A percentile compares a stretch with the other conserved stretches of the same genome.
Conservation (phyloP, 2,888 invertebrate genomes). For the Troglohyphantes excavatus region DNA sequence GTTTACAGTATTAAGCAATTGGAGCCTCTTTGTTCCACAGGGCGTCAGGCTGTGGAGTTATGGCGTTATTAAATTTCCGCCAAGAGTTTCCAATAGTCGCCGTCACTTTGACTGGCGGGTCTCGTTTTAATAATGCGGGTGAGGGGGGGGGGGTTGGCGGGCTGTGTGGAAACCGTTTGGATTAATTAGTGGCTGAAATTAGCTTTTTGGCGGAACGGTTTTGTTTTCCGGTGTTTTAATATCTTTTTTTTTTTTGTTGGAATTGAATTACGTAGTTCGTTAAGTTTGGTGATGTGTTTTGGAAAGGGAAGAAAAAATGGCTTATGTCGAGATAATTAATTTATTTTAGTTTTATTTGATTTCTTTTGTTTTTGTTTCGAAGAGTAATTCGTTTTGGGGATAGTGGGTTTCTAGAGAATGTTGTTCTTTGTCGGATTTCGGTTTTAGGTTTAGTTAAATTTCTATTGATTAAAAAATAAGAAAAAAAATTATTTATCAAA, state of each 20-base stretch:
- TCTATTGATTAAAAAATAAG: no score
- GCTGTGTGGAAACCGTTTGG: slow-evolving; percentile 21
- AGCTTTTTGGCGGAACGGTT: neutral
- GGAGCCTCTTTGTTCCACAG: slow-evolving; percentile 30
- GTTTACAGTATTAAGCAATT: slow-evolving; percentile 63
- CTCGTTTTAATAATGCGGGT: slow-evolving; percentile 56
- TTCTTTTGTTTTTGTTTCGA: neutral
- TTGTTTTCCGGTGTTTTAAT: neutral
- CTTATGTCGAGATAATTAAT: slow-evolving; percentile 16
- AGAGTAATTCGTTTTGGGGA: no score
- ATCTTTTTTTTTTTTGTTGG: neutral
- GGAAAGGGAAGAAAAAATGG: neutral
- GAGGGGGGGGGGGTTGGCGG: neutral
- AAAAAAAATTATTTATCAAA: no score
- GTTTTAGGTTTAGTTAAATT: no score
- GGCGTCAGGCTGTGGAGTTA: slow-evolving; percentile 46
- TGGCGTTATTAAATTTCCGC: slow-evolving; percentile 67
- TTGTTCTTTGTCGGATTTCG: no score
- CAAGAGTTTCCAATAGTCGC: slow-evolving; percentile 52
- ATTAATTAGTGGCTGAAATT: slow-evolving; percentile 48
- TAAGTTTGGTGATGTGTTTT: neutral
- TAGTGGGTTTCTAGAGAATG: no score
- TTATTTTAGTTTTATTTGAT: neutral
- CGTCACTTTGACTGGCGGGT: slow-evolving; percentile 43
- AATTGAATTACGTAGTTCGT: neutral